A percentile compares a stretch with the other conserved stretches of the same genome.
Evolutionary conservation across 2,888 invertebrate genomes (phyloP).

Genomic region (Cabera pusaria): DNA sequence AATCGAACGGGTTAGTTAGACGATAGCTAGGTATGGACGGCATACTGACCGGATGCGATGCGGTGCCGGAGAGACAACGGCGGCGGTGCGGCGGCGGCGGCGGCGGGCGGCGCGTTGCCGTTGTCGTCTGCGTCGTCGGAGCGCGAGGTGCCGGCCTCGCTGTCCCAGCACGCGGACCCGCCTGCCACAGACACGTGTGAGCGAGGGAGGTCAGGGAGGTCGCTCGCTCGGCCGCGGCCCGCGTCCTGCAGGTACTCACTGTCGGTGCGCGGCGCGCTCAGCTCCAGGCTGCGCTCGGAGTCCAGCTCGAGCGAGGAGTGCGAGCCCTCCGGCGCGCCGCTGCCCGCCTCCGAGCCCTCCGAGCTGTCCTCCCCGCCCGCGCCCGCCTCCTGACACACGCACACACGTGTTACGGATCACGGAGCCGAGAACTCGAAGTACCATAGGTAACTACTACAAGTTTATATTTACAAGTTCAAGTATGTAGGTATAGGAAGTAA

Average conservation of each 20-base stretch:
- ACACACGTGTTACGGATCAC: slow-evolving; percentile 14
- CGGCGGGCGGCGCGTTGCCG: slow-evolving; percentile 43
- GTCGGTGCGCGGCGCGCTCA: slow-evolving; percentile 44
- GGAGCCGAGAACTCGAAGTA: too few relatives aligned
- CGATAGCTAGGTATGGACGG: too few relatives aligned
- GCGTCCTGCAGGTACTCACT: slow-evolving; percentile 31
- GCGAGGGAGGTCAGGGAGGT: background rate
- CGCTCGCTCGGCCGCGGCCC: background rate
- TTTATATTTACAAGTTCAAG: too few relatives aligned
- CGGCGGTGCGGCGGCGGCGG: slow-evolving; percentile 18
- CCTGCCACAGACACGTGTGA: too few relatives aligned
- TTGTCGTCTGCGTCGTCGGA: slow-evolving; percentile 48
- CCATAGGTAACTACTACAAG: too few relatives aligned
- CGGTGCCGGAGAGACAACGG: slow-evolving; percentile 7
- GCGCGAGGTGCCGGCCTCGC: slow-evolving; percentile 42
- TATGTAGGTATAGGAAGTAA: too few relatives aligned
- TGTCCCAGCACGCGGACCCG: slow-evolving; percentile 41
- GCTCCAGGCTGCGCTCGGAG: slow-evolving; percentile 46
- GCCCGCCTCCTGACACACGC: slow-evolving; percentile 45
- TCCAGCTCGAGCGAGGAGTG: slow-evolving; percentile 63
- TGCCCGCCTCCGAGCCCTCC: slow-evolving; percentile 37
- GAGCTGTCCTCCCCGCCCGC: slow-evolving; percentile 38
- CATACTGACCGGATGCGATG: too few relatives aligned
- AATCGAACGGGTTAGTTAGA: too few relatives aligned
- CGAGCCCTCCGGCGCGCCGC: slow-evolving; percentile 43